A percentile compares a stretch with the other conserved stretches of the same genome.
These are phyloP conservation scores for Aphelocoma californica DNA, from an alignment of 2,797 vertebrate genomes.

Conservation along the genomic window DNA sequence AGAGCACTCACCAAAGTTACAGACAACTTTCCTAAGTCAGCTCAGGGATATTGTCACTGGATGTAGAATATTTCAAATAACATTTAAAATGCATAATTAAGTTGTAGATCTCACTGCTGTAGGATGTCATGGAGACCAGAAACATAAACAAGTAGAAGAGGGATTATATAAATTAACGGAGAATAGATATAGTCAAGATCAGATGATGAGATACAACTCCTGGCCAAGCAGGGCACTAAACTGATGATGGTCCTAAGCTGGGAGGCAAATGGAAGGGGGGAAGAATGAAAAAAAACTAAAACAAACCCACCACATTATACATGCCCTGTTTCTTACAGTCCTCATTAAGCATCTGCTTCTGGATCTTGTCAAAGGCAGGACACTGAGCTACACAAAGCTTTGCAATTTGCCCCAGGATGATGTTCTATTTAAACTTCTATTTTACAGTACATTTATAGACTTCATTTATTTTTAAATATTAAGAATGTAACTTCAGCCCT, in stretches of 20 bases:
- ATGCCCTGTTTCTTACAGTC: conserved; percentile 9
- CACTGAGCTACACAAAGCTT: not conserved
- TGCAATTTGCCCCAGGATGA: not conserved
- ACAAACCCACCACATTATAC: not conserved
- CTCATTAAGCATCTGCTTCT: conserved; percentile 24
- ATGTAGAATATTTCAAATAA: not conserved
- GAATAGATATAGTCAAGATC: not conserved
- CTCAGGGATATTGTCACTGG: not conserved
- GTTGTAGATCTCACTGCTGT: not conserved
- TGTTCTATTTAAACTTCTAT: conserved; percentile 13
- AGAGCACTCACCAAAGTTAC: not conserved
- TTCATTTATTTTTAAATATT: conserved; percentile 38
- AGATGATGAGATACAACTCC: not conserved
- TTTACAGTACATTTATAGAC: conserved; percentile 21
- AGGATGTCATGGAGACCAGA: conserved; percentile 14
- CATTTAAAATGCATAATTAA: not conserved
- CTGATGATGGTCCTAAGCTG: not conserved
- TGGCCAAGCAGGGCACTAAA: not conserved
- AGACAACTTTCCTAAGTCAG: not conserved
- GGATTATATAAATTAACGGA: conserved; percentile 13
- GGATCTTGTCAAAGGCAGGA: conserved; percentile 24
- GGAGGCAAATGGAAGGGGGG: not conserved
- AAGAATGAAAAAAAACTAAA: not conserved
- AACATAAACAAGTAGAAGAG: conserved; percentile 45
- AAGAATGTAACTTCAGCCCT: conserved; percentile 9